Evolutionary conservation across 2,888 invertebrate species (phyloP), one percentile per base, ranked within the genome.

Genomic region (Morinoia aosen): DNA sequence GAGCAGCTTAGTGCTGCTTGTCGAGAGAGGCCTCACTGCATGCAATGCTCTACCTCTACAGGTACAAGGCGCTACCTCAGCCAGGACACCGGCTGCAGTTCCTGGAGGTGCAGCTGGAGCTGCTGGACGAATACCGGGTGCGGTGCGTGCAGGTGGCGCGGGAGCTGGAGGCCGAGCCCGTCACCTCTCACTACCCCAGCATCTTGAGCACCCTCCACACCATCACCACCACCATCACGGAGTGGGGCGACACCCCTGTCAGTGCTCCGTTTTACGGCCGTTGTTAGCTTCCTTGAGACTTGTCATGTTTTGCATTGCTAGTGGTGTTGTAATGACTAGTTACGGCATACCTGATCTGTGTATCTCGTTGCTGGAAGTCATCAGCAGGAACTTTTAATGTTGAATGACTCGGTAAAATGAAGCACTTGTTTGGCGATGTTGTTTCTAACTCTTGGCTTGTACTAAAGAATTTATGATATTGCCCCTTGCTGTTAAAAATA

Each of bases 71-170:
- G 39, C 95, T 96, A 5, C 96, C 96, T 14, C 96, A 96, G 94
- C 96, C 96, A n/a, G 98, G 98, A 0, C 98, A 99, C 97, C 98
- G 98, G 96, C 97, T 99, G 96, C 98, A 98, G 97, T 99, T 99
- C 97, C 97, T 99, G 57, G 98, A 99, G 96, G 97, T 99, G 7
- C 99, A 99, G 97, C 97, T 99, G 48, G 99, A 99, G 97, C 97
- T 99, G 94, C 98, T 99, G 95, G 99, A 99, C 97, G 99, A 99
- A 97, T 99, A 98, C 97, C 98, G 99, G 61, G 98, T 99, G 33
- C 98, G 99, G 95, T 97, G 99, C 95, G 98, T 98, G 14, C 99
- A 99, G 97, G 97, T 99, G 94, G 98, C 98, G 95, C 98, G 98
- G 97, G 98, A 98, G 58, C 98, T 98, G 97, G 98, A 98, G 94